phyloP scores from a whole-genome alignment of 2,888 invertebrate genomes.

The Apodemia zela region DNA sequence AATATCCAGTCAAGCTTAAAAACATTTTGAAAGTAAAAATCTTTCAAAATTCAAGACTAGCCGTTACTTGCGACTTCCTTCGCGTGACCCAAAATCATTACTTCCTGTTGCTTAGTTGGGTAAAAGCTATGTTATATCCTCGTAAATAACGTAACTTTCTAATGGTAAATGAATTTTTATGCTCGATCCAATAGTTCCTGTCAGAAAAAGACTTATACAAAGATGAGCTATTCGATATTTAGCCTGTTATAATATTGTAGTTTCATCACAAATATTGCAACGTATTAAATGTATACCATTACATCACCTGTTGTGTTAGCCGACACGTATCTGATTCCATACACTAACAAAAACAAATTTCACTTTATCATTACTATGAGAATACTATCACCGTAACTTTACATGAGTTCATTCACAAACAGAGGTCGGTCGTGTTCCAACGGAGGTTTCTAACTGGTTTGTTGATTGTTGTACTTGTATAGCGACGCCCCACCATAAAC shows the following conservation, averaged over 20 bases:
- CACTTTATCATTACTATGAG: conserved; percentile 67
- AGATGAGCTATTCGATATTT: not conserved
- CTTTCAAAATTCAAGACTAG: too few relatives aligned
- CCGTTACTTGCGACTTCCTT: too few relatives aligned
- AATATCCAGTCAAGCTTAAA: too few relatives aligned
- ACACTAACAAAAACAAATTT: conserved; percentile 36
- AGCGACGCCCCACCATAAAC: not conserved
- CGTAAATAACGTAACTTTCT: too few relatives aligned
- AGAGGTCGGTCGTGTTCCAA: conserved; percentile 43
- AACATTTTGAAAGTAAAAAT: too few relatives aligned
- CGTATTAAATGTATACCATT: conserved; percentile 19
- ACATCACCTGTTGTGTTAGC: conserved; percentile 17
- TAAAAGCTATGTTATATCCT: too few relatives aligned
- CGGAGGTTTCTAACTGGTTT: conserved; percentile 56
- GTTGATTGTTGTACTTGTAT: conserved; percentile 5
- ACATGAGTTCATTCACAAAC: conserved; percentile 44
- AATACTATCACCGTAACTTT: conserved; percentile 38
- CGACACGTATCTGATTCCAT: conserved; percentile 21
- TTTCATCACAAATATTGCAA: conserved; percentile 3
- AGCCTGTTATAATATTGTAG: not conserved
- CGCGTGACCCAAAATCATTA: too few relatives aligned
- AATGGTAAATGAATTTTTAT: too few relatives aligned
- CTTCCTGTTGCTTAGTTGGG: too few relatives aligned
- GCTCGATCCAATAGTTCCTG: too few relatives aligned
- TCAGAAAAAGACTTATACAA: not conserved